Evolutionary conservation across 1,140 invertebrate species (phyloP).

Genomic region (Cyrtorhinus lividipennis): DNA sequence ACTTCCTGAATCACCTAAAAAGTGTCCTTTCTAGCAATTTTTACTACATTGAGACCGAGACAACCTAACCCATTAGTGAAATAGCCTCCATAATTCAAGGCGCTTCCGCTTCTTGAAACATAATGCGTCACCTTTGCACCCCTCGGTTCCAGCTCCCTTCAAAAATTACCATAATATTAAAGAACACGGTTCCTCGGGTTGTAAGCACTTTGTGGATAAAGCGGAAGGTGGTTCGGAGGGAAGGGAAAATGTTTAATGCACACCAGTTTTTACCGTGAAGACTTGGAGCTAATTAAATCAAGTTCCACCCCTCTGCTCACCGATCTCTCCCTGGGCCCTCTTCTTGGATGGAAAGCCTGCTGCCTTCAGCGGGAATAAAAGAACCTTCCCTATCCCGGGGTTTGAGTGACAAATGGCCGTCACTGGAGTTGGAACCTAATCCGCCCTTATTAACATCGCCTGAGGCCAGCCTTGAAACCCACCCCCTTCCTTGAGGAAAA

Average conservation of each 20-base stretch:
- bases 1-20: background rate
- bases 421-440: background rate
- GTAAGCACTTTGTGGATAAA: conserved; percentile 2
- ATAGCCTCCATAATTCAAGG: background rate
- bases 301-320: background rate
- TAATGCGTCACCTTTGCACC: conserved; percentile 2
- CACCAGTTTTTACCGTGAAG: conserved; percentile 1
- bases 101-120: background rate
- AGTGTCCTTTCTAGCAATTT: background rate
- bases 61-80: conserved; percentile 4
- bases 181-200: background rate
- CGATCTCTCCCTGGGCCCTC: background rate
- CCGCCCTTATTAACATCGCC: conserved; percentile 9
- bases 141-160: background rate
- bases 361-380: too few relatives aligned
- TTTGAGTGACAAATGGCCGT: conserved; percentile 7
- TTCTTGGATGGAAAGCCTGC: too few relatives aligned
- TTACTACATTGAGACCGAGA: background rate
- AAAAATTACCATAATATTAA: conserved; percentile 10
- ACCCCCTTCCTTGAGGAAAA: background rate
- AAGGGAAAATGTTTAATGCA: conserved; percentile 1
- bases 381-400: background rate
- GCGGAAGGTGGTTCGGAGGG: background rate
- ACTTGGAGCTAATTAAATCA: conserved; percentile 8
- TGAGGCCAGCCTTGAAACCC: background rate